These are phyloP conservation scores for Halcyon chelicuti DNA, from an alignment of 2,797 vertebrate species.

Conservation along the genomic window DNA sequence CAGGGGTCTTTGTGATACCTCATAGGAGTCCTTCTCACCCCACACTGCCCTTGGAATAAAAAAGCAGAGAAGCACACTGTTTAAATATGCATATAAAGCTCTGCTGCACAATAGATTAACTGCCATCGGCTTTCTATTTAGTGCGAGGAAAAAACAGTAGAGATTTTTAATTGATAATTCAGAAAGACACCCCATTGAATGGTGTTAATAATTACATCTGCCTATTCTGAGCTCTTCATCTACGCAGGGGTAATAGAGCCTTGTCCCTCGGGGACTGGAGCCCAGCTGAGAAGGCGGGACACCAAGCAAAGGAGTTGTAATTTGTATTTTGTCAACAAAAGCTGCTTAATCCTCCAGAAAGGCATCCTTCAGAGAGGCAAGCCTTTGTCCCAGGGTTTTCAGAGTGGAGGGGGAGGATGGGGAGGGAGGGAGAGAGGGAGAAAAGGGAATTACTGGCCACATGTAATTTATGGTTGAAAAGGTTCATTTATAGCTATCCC, in stretches of 20 bases:
- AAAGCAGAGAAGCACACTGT: conserved; percentile 35
- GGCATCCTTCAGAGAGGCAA: conserved; percentile 78
- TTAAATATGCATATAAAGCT: conserved; percentile 68
- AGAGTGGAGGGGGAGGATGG: conserved; percentile 63
- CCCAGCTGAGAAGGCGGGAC: conserved; percentile 81
- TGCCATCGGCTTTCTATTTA: conserved; percentile 57
- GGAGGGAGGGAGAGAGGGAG: conserved; percentile 49
- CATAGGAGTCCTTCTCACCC: conserved; percentile 62
- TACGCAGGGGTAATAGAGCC: conserved; percentile 64
- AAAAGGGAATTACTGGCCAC: conserved; percentile 79
- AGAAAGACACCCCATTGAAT: conserved; percentile 71
- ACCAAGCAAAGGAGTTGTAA: conserved; percentile 87
- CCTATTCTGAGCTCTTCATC: conserved; percentile 70
- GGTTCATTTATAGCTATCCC: conserved; percentile 81
- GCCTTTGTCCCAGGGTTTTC: conserved; percentile 81
- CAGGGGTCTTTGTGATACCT: conserved; percentile 62
- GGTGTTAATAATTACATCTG: conserved; percentile 74
- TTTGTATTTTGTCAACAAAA: conserved; percentile 97
- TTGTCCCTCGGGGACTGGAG: conserved; percentile 59
- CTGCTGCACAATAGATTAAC: conserved; percentile 62
- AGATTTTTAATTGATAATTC: conserved; percentile 75
- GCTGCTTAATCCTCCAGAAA: conserved; percentile 88
- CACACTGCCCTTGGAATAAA: conserved; percentile 36
- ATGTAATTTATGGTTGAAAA: conserved; percentile 88
- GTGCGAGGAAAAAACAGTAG: conserved; percentile 57